Conservation (phyloP, 2,888 invertebrate genomes). For the Ormyrus labotus region DNA sequence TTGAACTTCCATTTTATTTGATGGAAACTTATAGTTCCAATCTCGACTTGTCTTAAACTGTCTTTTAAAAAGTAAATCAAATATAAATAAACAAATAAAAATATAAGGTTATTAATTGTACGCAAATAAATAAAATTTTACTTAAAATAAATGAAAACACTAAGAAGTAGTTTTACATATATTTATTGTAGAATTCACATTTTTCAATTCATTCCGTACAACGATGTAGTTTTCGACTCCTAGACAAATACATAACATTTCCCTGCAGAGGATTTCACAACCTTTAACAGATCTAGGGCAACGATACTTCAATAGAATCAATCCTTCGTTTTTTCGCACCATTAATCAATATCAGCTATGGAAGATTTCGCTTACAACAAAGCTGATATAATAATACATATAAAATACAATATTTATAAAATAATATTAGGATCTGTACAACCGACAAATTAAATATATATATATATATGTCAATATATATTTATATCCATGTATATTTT, state of each 20-base stretch:
- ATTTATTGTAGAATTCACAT: constrained; percentile 68
- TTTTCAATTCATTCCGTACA: constrained; percentile 28
- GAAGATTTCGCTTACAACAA: constrained; percentile 60
- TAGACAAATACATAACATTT: constrained; percentile 40
- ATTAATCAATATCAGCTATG: constrained; percentile 39
- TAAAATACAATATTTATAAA: constrained; percentile 68
- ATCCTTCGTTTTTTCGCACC: constrained; percentile 26
- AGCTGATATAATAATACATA: constrained; percentile 65
- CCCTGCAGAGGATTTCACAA: constrained; percentile 46
- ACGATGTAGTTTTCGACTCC: constrained; percentile 25
- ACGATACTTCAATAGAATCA: constrained; percentile 32
- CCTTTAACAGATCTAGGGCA: constrained; percentile 52
- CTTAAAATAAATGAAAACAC: neutral
- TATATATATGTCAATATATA: constrained; percentile 59
- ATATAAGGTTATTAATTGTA: no score
- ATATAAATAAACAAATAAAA: neutral
- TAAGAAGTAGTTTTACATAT: constrained; percentile 59
- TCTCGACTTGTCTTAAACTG: no score
- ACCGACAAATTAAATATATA: constrained; percentile 59
- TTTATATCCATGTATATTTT: constrained; percentile 51
- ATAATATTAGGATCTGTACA: constrained; percentile 69
- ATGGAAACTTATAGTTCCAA: no score
- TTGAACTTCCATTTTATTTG: neutral
- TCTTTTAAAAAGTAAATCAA: no score
- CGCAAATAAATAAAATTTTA: neutral